Conservation (phyloP, 2,888 invertebrate genomes). For the Stenotaenia linearis region DNA sequence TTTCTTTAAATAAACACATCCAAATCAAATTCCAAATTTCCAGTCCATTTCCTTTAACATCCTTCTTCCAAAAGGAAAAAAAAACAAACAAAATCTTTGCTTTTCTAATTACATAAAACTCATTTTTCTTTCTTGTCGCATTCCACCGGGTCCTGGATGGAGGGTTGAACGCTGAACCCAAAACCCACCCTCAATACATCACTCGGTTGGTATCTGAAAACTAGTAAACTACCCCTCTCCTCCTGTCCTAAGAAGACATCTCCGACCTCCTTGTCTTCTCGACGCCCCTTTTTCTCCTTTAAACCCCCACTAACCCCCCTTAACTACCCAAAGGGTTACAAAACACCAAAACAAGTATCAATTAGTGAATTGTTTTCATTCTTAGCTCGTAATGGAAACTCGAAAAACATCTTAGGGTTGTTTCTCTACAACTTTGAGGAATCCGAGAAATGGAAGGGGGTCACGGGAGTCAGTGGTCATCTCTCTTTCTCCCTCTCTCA, state of each 20-base stretch:
- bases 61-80: too few species aligned
- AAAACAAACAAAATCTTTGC: too few species aligned
- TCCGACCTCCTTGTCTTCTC: neutral
- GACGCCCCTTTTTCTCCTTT: too few species aligned
- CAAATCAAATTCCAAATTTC: too few species aligned
- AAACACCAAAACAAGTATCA: neutral
- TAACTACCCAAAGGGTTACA: neutral
- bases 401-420: neutral
- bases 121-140: neutral
- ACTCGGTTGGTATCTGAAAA: neutral
- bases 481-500: neutral
- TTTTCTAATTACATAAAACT: neutral
- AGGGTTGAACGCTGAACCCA: neutral
- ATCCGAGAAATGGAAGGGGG: neutral
- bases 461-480: neutral
- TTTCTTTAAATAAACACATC: too few species aligned
- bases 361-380: neutral
- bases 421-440: neutral
- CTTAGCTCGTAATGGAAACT: neutral
- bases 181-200: slow-evolving; percentile 17
- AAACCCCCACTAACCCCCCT: neutral
- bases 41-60: too few species aligned
- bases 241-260: neutral
- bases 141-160: neutral
- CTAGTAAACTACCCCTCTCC: neutral